These are phyloP conservation scores for Junonia oenone DNA, from an alignment of 2,888 invertebrate genomes.

Conservation along the genomic window DNA sequence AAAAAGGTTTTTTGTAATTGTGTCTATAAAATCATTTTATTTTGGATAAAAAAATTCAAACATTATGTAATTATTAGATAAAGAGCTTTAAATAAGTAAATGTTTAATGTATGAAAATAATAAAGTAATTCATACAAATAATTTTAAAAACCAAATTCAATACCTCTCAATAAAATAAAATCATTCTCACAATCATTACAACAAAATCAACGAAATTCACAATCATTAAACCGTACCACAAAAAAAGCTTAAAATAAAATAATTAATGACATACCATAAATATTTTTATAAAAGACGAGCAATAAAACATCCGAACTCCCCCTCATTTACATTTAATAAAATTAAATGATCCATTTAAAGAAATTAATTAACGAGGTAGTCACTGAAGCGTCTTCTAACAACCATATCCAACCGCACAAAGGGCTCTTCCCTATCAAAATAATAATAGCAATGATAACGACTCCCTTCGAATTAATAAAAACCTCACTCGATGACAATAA, in stretches of 20 bases:
- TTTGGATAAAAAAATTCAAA: too few species aligned
- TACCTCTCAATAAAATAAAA: background rate
- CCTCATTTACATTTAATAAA: slow-evolving; percentile 77
- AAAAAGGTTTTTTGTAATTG: background rate
- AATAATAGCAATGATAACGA: slow-evolving; percentile 65
- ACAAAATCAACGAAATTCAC: background rate
- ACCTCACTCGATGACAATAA: slow-evolving; percentile 72
- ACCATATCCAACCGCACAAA: slow-evolving; percentile 51
- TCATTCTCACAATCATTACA: background rate
- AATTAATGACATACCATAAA: slow-evolving; percentile 24
- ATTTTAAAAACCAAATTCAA: background rate
- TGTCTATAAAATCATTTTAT: background rate
- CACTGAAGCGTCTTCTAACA: slow-evolving; percentile 68
- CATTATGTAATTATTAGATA: too few species aligned
- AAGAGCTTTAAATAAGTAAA: too few species aligned
- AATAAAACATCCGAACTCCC: slow-evolving; percentile 57
- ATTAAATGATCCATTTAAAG: slow-evolving; percentile 78
- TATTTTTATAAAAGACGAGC: slow-evolving; percentile 35
- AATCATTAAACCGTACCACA: background rate
- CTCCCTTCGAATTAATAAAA: slow-evolving; percentile 75
- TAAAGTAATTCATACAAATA: too few species aligned
- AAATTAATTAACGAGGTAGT: slow-evolving; percentile 76
- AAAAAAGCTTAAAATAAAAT: slow-evolving; percentile 10
- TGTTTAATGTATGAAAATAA: too few species aligned
- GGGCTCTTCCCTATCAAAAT: slow-evolving; percentile 41